Conservation (phyloP, 1,140 invertebrate species). For the Drosophila paulistorum region DNA sequence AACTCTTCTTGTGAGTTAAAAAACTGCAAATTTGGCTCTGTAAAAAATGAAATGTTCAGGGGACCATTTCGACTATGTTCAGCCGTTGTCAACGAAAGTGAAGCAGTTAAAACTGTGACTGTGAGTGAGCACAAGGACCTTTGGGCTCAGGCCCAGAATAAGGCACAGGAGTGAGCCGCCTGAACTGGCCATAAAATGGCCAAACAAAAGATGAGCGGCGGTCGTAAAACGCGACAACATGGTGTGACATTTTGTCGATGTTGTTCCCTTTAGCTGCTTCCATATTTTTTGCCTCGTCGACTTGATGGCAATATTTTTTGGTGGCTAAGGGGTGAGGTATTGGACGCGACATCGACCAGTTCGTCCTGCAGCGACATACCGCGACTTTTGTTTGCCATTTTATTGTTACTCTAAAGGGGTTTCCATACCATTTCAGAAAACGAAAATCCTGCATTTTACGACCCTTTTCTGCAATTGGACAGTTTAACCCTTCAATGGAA, state of each 20-base stretch:
- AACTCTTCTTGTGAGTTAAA: conserved; percentile 31
- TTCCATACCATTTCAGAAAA: conserved; percentile 51
- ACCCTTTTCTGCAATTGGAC: conserved; percentile 67
- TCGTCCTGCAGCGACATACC: conserved; percentile 29
- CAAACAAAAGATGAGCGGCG: conserved; percentile 72
- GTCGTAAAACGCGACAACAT: conserved; percentile 79
- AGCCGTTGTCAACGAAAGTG: conserved; percentile 56
- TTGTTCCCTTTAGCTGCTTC: conserved; percentile 44
- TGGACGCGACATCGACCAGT: conserved; percentile 25
- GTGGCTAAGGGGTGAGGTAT: conserved; percentile 46
- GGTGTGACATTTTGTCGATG: conserved; percentile 67
- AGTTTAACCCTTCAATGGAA: conserved; percentile 75
- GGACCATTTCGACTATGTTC: conserved; percentile 24
- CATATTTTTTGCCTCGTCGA: conserved; percentile 55
- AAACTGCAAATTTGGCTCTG: conserved; percentile 21
- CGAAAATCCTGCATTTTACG: conserved; percentile 73
- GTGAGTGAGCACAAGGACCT: conserved; percentile 2
- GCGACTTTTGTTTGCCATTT: conserved; percentile 78
- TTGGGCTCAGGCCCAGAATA: conserved; percentile 1
- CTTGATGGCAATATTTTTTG: conserved; percentile 29
- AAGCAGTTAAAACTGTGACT: conserved; percentile 57
- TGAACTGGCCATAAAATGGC: conserved; percentile 60
- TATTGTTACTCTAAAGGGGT: conserved; percentile 69
- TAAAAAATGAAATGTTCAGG: conserved; percentile 20
- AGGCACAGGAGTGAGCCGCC: conserved; percentile 32